A percentile compares a stretch with the other conserved stretches of the same genome.
These are phyloP conservation scores for Numida meleagris DNA, from an alignment of 2,113 vertebrate genomes.

Conservation along the genomic window DNA sequence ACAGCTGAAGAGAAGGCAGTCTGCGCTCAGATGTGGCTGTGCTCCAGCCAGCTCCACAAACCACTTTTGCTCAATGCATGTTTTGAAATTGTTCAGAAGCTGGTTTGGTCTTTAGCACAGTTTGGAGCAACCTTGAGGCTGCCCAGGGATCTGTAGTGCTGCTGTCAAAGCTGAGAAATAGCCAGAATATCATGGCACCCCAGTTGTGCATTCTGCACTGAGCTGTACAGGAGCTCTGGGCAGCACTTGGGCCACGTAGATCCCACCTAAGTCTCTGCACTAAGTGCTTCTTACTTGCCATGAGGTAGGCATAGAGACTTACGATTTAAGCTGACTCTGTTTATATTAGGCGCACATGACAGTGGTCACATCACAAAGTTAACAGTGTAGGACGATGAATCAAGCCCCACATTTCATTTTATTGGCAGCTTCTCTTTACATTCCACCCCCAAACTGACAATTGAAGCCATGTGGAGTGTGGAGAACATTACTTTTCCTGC, in stretches of 20 bases:
- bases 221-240: neutral
- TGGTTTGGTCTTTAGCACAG: constrained; percentile 23
- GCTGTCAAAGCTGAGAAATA: neutral
- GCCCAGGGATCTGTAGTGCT: neutral
- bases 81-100: constrained; percentile 49
- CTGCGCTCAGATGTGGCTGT: neutral
- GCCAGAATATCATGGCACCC: neutral
- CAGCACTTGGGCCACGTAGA: neutral
- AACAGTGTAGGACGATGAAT: neutral
- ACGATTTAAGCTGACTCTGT: neutral
- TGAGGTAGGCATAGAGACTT: neutral
- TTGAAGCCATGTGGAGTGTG: neutral
- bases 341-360: neutral
- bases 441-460: neutral
- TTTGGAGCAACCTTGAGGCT: neutral
- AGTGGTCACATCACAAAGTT: neutral
- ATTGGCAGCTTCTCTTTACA: neutral
- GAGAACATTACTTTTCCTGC: neutral
- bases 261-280: neutral
- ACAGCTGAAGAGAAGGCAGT: neutral
- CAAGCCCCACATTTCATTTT: neutral
- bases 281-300: neutral
- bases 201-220: accelerated
- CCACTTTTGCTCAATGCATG: neutral
- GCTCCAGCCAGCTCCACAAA: constrained; percentile 20